These are phyloP conservation scores for Salvelinus fontinalis DNA, from an alignment of 2,113 vertebrate species.

Conservation along the genomic window DNA sequence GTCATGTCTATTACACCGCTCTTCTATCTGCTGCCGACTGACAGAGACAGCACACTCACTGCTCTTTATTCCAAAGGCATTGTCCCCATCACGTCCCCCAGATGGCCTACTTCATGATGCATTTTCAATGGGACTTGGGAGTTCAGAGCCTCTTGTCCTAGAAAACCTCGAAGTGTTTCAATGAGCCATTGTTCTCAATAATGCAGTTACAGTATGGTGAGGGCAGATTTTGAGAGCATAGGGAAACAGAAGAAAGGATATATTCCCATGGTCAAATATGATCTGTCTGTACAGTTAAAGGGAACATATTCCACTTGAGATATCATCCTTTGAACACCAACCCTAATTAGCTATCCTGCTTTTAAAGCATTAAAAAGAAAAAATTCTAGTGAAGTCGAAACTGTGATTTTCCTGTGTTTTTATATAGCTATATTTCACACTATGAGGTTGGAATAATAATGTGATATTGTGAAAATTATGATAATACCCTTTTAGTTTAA, in stretches of 20 bases:
- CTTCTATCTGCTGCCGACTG: constrained; percentile 1
- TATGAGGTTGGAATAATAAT: not conserved
- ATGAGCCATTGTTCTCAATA: constrained; percentile 2
- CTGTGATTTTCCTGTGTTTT: too few species aligned
- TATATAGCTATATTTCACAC: not conserved
- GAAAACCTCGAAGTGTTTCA: not conserved
- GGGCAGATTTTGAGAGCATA: not conserved
- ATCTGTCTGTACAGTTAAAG: not conserved
- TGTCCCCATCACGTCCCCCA: not conserved
- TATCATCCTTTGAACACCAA: not conserved
- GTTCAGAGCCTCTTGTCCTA: constrained; percentile 4
- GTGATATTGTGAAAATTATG: not conserved
- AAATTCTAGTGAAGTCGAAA: too few species aligned
- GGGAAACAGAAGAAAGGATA: not conserved
- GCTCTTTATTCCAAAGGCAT: constrained; percentile 2
- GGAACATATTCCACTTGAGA: not conserved
- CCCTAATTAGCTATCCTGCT: not conserved
- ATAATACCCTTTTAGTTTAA: too few species aligned
- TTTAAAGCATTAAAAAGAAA: not conserved
- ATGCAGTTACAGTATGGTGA: not conserved
- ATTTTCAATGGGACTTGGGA: constrained; percentile 14
- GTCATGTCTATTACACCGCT: not conserved
- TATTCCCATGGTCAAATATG: not conserved
- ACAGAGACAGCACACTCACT: not conserved
- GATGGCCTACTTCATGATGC: not conserved